Percentiles rank a stretch among this genome's conserved stretches.
These are phyloP conservation scores for Alosa alosa DNA, from an alignment of 2,113 vertebrate species.

Conservation along the genomic window DNA sequence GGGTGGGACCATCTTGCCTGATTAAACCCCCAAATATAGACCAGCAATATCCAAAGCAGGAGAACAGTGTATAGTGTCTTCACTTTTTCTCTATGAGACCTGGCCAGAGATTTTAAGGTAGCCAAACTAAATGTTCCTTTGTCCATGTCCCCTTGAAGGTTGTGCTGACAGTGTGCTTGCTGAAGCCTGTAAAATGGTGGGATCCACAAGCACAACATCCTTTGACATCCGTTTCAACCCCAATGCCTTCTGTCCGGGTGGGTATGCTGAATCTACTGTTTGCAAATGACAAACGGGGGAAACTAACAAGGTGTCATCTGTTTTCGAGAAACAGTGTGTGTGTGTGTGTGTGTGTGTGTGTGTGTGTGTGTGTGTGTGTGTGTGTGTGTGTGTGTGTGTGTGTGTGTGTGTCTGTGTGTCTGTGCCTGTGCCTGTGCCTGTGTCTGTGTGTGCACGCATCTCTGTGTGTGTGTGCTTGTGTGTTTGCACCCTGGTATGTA, in stretches of 20 bases:
- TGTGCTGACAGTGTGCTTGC: constrained; percentile 70
- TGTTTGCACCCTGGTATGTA: background rate
- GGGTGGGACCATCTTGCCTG: background rate
- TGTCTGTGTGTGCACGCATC: background rate
- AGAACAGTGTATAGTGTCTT: background rate
- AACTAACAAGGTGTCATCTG: background rate
- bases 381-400: too few species aligned
- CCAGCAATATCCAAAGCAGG: background rate
- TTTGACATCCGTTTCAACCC: constrained; percentile 94
- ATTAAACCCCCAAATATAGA: background rate
- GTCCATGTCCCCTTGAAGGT: constrained; percentile 60
- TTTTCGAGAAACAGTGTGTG: background rate
- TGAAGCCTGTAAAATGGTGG: constrained; percentile 79
- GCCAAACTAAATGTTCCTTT: background rate
- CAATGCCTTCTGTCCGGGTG: constrained; percentile 90
- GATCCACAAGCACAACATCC: constrained; percentile 78
- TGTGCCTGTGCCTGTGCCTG: background rate
- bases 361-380: background rate
- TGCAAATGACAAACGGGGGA: background rate
- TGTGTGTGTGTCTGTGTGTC: background rate
- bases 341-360: background rate
- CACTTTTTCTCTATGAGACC: background rate
- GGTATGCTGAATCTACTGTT: background rate
- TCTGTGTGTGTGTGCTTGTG: background rate
- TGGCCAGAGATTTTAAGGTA: background rate